phyloP scores from a whole-genome alignment of 2,113 vertebrate species.

The Crotalus tigris region DNA sequence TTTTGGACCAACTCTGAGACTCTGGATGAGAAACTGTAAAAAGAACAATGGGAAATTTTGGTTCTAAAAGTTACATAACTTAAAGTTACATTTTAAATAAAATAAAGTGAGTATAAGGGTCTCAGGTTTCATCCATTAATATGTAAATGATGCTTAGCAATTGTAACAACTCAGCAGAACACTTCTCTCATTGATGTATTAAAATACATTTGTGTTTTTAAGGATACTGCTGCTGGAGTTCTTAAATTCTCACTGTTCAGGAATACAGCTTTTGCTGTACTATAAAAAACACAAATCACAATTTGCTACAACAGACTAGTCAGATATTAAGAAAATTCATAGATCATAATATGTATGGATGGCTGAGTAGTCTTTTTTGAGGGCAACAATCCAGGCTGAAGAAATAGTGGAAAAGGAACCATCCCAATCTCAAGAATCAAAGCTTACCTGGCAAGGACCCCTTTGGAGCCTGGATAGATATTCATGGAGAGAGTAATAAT shows the following conservation, averaged over 20 bases:
- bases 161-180: neutral
- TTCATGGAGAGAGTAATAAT: slow-evolving; percentile 7
- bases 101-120: neutral
- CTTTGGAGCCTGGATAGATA: slow-evolving; percentile 23
- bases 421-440: fast-evolving
- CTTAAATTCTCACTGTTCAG: neutral
- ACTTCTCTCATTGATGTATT: neutral
- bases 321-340: neutral
- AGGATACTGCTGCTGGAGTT: neutral
- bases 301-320: neutral
- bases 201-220: neutral
- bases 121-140: neutral
- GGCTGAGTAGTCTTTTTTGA: neutral
- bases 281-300: neutral
- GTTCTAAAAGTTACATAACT: neutral
- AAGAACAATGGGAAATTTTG: neutral
- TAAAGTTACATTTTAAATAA: neutral
- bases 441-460: slow-evolving; percentile 20
- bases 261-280: neutral
- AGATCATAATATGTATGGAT: neutral
- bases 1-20: neutral
- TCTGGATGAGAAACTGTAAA: neutral
- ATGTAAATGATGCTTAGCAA: neutral
- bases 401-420: neutral
- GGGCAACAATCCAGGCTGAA: neutral